Percentiles rank a stretch among this genome's conserved stretches.
These are phyloP conservation scores for Incurvaria masculella DNA, from an alignment of 2,888 invertebrate species.

Conservation along the genomic window DNA sequence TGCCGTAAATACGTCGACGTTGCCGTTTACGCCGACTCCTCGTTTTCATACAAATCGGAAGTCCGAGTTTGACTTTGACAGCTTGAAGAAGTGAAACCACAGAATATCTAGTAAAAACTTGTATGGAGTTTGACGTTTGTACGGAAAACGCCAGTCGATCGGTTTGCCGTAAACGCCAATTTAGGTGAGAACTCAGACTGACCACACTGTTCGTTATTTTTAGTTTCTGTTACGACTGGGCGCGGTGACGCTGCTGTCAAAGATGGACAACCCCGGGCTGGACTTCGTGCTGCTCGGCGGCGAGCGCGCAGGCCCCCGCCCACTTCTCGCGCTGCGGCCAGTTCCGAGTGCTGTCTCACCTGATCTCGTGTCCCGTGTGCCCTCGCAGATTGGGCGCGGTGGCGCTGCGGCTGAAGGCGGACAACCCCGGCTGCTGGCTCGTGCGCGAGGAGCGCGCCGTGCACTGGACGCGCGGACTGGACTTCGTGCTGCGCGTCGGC, in stretches of 20 bases:
- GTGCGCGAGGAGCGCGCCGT: conserved; percentile 72
- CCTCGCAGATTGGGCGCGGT: conserved; percentile 53
- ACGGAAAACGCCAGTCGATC: too few species aligned
- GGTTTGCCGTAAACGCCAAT: too few species aligned
- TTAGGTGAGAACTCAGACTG: too few species aligned
- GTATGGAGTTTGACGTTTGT: too few species aligned
- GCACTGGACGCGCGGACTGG: conserved; percentile 73
- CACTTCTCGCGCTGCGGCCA: conserved; percentile 78
- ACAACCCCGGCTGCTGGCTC: conserved; percentile 81
- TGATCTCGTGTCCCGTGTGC: conserved; percentile 20
- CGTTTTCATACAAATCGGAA: too few species aligned
- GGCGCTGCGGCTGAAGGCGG: conserved; percentile 68
- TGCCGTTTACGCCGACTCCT: too few species aligned
- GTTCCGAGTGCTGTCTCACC: conserved; percentile 72
- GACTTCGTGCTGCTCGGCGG: conserved; percentile 75
- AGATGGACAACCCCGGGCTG: conserved; percentile 74
- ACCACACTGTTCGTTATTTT: too few species aligned
- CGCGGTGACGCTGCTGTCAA: conserved; percentile 66
- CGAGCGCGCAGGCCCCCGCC: conserved; percentile 62
- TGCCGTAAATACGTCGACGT: too few species aligned
- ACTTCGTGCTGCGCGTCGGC: conserved; percentile 72
- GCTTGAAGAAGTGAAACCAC: too few species aligned
- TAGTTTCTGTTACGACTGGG: too few species aligned
- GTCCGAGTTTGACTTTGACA: too few species aligned
- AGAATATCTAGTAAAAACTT: too few species aligned